These are phyloP conservation scores for Margaritifera margaritifera DNA, from an alignment of 2,888 invertebrate species.

Conservation along the genomic window DNA sequence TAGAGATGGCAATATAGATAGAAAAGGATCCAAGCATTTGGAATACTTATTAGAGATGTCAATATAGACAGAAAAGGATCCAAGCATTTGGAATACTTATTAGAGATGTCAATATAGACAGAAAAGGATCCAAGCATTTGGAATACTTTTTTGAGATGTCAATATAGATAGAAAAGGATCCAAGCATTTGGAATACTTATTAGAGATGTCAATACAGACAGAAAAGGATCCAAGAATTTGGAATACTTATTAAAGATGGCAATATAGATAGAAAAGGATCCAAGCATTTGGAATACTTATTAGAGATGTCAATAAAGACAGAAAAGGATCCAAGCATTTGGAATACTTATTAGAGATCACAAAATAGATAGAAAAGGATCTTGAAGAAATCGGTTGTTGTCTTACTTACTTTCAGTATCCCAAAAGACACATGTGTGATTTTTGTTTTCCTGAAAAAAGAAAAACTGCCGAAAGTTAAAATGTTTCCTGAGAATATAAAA, in stretches of 20 bases:
- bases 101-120: too few relatives aligned
- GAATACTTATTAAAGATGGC: background rate
- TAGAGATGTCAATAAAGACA: background rate
- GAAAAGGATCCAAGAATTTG: background rate
- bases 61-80: too few relatives aligned
- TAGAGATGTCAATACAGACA: too few relatives aligned
- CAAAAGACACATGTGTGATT: constrained; percentile 64
- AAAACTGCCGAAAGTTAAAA: background rate
- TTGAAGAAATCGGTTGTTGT: background rate
- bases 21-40: background rate
- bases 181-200: too few relatives aligned
- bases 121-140: background rate
- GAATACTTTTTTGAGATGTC: background rate
- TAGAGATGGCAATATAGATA: too few relatives aligned
- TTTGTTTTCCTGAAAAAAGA: constrained; percentile 41
- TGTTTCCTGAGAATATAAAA: background rate
- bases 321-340: background rate
- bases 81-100: too few relatives aligned
- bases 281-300: background rate
- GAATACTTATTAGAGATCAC: background rate
- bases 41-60: background rate
- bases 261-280: too few relatives aligned
- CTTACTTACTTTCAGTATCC: constrained; percentile 47
- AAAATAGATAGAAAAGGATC: background rate
- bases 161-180: too few relatives aligned